Conservation (phyloP, 92 coral and sea anemone genomes). For the Palythoa caribaeorum region DNA sequence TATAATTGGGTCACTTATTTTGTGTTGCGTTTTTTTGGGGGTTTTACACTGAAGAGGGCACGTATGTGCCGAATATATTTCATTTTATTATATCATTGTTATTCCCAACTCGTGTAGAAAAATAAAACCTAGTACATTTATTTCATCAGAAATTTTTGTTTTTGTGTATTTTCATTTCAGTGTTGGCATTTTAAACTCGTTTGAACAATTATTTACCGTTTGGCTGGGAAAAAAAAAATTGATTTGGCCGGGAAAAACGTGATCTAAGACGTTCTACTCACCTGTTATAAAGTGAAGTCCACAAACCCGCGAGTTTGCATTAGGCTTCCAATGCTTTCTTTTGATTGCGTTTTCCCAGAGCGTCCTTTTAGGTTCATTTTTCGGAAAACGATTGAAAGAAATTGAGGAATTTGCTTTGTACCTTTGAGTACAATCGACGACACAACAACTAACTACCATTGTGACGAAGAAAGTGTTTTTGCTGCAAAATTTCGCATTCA, state of each 20-base stretch:
- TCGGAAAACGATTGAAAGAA: background rate
- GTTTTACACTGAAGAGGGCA: constrained; percentile 19
- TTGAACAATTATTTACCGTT: constrained; percentile 11
- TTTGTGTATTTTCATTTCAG: background rate
- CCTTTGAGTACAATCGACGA: constrained; percentile 1
- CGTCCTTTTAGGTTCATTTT: background rate
- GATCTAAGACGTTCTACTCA: constrained; percentile 5
- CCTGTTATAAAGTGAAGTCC: constrained; percentile 23
- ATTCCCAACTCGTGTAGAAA: constrained; percentile 11
- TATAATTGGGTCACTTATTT: background rate
- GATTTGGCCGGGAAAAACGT: constrained; percentile 9
- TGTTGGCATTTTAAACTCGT: constrained; percentile 5
- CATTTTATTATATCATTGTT: background rate
- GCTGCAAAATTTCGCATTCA: constrained; percentile 11
- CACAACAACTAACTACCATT: constrained; percentile 28
- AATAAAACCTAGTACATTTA: background rate
- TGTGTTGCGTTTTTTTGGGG: constrained; percentile 14
- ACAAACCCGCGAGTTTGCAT: constrained; percentile 2
- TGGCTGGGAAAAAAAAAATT: constrained; percentile 3
- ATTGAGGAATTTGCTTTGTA: background rate
- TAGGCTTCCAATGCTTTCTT: constrained; percentile 15
- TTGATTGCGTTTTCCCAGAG: background rate
- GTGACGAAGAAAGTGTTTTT: constrained; percentile 15
- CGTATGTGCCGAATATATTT: background rate
- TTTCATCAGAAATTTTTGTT: constrained; percentile 9